Evolutionary conservation across 2,113 vertebrate genomes (phyloP), one percentile per base, ranked within the genome.

Genomic region (Pseudopipra pipra): DNA sequence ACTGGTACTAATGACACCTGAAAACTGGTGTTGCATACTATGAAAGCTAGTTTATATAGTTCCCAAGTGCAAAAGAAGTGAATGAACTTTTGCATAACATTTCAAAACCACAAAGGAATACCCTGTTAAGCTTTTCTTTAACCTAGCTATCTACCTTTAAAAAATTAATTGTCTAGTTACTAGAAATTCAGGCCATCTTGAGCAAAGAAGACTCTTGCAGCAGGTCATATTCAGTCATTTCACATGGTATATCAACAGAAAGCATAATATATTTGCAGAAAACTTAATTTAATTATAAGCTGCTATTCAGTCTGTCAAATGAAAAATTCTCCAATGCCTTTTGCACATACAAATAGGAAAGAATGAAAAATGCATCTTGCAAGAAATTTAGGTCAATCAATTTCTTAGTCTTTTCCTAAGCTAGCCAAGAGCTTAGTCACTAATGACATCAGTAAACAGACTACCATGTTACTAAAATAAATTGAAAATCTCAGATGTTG

Each of bases 301-400:
- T 88, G 8, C 52, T 92, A 31, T 80, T 81, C 55, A 56, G 19
- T 23, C 41, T 75, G 25, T 22, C 44, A 75, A 47, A 93, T 78
- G 25, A 93, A 78, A 93, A 92, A 70, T 62, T 82, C 39, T 90
- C 49, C 80, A 73, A 82, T 83, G 47, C 23, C 18, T 92, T 90
- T 51, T 83, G 14, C 24, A 55, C 4, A 31, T 59, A 47, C 35
- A 46, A 72, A 90, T 92, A 72, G 3, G 37, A 79, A 90, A 88
- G 62, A 89, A 91, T 52, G 33, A 85, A 71, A 87, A 95, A 93
- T 66, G 11, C 46, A 54, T 91, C 58, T 90, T 85, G 37, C 30
- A 70, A 93, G 41, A 85, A 91, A 97, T 93, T 82, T 74, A 92
- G 87, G 80, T 91, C 85, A 93, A 81, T 92, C 85, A 55, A 77